Base-by-base conservation (phyloP, 2,797 vertebrate species). In the Sparidentex hasta region DNA sequence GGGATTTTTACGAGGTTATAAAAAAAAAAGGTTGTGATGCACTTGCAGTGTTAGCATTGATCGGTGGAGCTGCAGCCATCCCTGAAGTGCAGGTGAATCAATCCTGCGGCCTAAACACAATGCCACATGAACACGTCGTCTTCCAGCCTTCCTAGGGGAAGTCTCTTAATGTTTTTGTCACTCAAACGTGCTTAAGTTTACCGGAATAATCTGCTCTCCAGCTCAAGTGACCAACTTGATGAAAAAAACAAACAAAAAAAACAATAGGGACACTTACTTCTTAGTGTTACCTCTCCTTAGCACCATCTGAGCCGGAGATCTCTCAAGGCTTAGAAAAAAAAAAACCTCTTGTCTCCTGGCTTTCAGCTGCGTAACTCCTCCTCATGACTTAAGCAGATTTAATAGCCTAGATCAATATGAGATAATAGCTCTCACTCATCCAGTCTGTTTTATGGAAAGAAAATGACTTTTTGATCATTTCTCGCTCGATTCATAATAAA, bases 41-140 rank as follows among this genome's bases (percentile, higher is more conserved):
- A 57, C 84, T 89, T 70, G 80, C 81, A 72, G 71, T 62, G 74
- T 84, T 73, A 61, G 65, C 81, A 94, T 95, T 92, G 92, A 94
- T 93, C 80, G 88, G 67, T 73, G 23, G 63, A 76, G 81, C 69
- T 83, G 79, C 44, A 51, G 73, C 50, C 8, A 51, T 85, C 90
- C 88, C 88, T 81, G 66, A 87, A 87, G 90, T 87, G 77, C 85
- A 87, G 90, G 83, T 90, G 88, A 91, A 94, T 94, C 86, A 90
- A 91, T 90, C 76, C 46, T 16, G 21, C 18, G 12, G 86, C 86
- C 83, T 77, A 85, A 93, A 81, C 80, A 76, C 71, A 71, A 57
- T 78, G 72, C 71, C 81, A 80, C 85, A 64, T 80, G 87, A 86
- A 91, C 87, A 79, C 84, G 88, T 76, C 85, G 74, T 74, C 83